Conservation (phyloP, 2,797 vertebrate species). For the Chromis chromis region DNA sequence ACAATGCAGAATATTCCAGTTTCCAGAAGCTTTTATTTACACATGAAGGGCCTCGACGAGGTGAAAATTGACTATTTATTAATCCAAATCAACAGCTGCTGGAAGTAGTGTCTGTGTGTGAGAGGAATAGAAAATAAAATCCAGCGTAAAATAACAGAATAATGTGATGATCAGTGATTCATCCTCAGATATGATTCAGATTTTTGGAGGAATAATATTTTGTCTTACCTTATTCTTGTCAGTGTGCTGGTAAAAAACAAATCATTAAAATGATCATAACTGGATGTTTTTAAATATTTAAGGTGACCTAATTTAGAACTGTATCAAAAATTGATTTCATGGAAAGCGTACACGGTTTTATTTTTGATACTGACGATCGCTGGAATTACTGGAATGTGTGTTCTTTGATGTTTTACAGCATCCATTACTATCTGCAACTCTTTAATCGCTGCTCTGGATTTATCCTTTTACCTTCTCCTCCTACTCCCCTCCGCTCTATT, state of each 20-base stretch:
- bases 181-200: too few relatives aligned
- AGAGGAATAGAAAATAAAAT: background rate
- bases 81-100: background rate
- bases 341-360: slow-evolving; percentile 2
- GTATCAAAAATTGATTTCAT: slow-evolving; percentile 4
- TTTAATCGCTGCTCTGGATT: slow-evolving; percentile 29
- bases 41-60: too few relatives aligned
- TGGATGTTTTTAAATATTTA: background rate
- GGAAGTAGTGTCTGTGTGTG: background rate
- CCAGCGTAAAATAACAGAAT: background rate
- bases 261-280: background rate
- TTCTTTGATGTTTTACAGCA: slow-evolving; percentile 21
- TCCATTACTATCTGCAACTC: slow-evolving; percentile 25
- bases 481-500: slow-evolving; percentile 17
- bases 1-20: slow-evolving; percentile 10
- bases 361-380: slow-evolving; percentile 11
- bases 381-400: slow-evolving; percentile 23
- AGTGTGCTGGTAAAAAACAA: background rate
- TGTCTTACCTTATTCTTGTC: background rate
- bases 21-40: background rate
- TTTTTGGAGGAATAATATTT: too few relatives aligned
- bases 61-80: slow-evolving; percentile 1
- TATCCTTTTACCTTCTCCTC: slow-evolving; percentile 26
- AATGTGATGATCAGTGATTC: background rate
- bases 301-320: slow-evolving; percentile 21